phyloP scores from a whole-genome alignment of 2,113 vertebrate species.

The Dunckerocampus dactyliophorus region DNA sequence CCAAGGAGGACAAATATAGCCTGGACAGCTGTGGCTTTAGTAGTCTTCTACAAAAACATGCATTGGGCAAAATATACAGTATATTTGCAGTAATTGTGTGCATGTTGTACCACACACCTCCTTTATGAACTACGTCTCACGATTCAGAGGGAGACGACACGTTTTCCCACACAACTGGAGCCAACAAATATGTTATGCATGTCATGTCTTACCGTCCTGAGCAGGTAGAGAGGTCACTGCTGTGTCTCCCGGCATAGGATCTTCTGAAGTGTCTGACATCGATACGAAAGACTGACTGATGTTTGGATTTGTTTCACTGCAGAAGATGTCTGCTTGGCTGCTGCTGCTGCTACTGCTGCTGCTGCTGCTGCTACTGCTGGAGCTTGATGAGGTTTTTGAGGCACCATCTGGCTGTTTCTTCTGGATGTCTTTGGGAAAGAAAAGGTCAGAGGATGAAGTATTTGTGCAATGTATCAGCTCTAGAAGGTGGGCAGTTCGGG shows the following conservation, averaged over 20 bases:
- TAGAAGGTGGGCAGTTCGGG: too few species aligned
- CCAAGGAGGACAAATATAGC: conserved; percentile 60
- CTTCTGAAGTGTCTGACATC: conserved; percentile 80
- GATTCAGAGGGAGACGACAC: background rate
- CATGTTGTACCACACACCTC: background rate
- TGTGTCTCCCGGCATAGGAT: conserved; percentile 80
- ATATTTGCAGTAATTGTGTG: background rate
- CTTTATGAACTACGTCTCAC: background rate
- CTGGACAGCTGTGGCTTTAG: conserved; percentile 33
- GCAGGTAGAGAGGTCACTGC: conserved; percentile 83
- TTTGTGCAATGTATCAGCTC: too few species aligned
- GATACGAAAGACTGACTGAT: conserved; percentile 85
- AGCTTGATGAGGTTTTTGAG: conserved; percentile 86
- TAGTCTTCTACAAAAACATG: conserved; percentile 17
- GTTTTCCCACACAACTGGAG: background rate
- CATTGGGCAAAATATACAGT: conserved; percentile 5
- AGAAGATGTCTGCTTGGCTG: conserved; percentile 92
- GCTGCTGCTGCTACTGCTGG: conserved; percentile 79
- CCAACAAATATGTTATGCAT: background rate
- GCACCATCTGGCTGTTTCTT: conserved; percentile 91
- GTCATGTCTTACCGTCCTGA: conserved; percentile 82
- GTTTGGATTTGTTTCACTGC: conserved; percentile 87
- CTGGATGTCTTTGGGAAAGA: conserved; percentile 80
- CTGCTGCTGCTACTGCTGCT: conserved; percentile 71
- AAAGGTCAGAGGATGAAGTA: background rate